Evolutionary conservation across 2,888 invertebrate species (phyloP).

Genomic region (Crematogaster levior): DNA sequence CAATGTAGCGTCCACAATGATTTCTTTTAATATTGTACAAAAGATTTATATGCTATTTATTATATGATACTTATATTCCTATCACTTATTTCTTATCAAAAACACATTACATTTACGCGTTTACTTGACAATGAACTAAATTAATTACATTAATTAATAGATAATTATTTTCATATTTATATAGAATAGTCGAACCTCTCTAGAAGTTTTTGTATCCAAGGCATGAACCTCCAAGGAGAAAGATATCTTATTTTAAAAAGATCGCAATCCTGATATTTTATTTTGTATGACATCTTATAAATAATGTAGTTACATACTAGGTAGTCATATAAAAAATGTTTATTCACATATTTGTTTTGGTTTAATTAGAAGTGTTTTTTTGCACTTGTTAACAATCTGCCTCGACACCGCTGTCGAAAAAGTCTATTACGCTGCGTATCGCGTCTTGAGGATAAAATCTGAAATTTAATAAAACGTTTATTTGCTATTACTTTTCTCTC

Average conservation of each 20-base stretch:
- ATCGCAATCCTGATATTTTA: neutral
- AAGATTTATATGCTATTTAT: neutral
- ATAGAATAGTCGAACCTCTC: neutral
- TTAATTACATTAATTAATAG: too few species aligned
- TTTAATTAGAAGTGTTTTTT: neutral
- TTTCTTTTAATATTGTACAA: slow-evolving; percentile 7
- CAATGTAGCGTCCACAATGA: neutral
- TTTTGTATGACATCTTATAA: slow-evolving; percentile 1
- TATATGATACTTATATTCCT: neutral
- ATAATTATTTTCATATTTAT: too few species aligned
- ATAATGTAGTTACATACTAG: neutral
- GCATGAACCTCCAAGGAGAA: too few species aligned
- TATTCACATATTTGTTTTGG: slow-evolving; percentile 2
- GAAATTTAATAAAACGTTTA: slow-evolving; percentile 77
- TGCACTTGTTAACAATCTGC: slow-evolving; percentile 76
- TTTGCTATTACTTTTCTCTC: neutral
- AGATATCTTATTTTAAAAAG: neutral
- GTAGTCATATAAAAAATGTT: neutral
- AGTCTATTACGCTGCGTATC: slow-evolving; percentile 87
- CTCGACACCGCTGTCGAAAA: slow-evolving; percentile 89
- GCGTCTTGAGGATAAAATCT: slow-evolving; percentile 88
- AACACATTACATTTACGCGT: too few species aligned
- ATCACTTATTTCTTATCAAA: too few species aligned
- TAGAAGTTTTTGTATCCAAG: too few species aligned
- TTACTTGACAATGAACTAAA: too few species aligned